These are phyloP conservation scores for Ifrita kowaldi DNA, from an alignment of 2,113 vertebrate genomes.

Conservation along the genomic window DNA sequence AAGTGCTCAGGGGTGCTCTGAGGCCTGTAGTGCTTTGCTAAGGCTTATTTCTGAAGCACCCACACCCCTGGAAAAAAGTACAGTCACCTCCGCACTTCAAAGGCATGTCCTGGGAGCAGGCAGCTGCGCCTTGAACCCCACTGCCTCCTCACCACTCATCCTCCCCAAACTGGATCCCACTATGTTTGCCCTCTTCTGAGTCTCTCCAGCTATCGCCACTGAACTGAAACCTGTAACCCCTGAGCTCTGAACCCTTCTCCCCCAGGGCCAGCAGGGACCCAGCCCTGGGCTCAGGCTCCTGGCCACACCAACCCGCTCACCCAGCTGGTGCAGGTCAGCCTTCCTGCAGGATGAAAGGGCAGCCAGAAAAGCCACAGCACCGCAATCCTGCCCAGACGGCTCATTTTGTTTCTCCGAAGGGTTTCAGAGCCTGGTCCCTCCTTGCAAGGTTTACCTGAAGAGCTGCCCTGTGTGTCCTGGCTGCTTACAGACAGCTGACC, in stretches of 20 bases:
- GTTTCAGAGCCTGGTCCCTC: background rate
- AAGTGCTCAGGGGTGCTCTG: background rate
- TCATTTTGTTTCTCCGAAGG: background rate
- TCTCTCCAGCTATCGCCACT: background rate
- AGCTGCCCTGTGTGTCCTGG: background rate
- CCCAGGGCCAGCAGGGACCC: background rate
- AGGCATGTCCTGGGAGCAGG: background rate
- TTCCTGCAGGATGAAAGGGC: background rate
- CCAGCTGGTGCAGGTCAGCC: background rate
- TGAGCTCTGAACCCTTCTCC: accelerated
- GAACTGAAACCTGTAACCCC: background rate
- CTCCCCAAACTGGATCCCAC: background rate
- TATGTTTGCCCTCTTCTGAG: accelerated
- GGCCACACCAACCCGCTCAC: accelerated
- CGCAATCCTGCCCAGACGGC: accelerated
- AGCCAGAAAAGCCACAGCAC: background rate
- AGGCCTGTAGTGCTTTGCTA: background rate
- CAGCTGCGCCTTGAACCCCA: background rate
- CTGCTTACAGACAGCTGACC: background rate
- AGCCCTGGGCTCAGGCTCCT: background rate
- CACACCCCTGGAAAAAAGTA: background rate
- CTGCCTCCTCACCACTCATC: background rate
- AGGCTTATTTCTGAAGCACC: background rate
- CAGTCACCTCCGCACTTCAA: background rate
- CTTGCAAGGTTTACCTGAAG: background rate